These are phyloP conservation scores for Sinohyriopsis cumingii DNA, from an alignment of 2,888 invertebrate species.

Conservation along the genomic window DNA sequence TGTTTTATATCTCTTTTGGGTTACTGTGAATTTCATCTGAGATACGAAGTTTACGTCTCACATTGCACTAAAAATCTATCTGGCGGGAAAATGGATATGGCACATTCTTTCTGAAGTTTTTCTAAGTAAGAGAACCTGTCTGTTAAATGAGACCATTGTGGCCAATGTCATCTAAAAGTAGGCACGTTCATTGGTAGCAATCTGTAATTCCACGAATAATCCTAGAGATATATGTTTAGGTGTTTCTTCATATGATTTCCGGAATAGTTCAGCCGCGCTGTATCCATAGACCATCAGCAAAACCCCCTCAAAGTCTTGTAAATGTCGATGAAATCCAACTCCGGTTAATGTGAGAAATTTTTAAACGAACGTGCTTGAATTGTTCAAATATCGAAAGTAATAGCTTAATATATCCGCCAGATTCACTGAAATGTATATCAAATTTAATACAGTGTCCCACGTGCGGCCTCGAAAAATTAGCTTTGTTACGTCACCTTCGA, in stretches of 20 bases:
- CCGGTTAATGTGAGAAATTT: slow-evolving; percentile 34
- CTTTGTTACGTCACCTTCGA: slow-evolving; percentile 25
- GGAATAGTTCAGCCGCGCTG: slow-evolving; percentile 36
- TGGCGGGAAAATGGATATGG: too few species aligned
- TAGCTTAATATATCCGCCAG: slow-evolving; percentile 31
- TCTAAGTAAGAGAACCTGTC: too few species aligned
- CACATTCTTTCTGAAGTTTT: too few species aligned
- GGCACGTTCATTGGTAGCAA: too few species aligned
- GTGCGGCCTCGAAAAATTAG: slow-evolving; percentile 34
- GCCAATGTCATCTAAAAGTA: too few species aligned
- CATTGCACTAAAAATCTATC: too few species aligned
- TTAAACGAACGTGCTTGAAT: slow-evolving; percentile 28
- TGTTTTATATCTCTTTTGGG: too few species aligned
- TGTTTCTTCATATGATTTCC: slow-evolving; percentile 21
- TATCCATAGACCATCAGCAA: slow-evolving; percentile 32
- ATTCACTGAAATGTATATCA: slow-evolving; percentile 34
- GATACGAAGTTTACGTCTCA: too few species aligned
- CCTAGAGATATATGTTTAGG: slow-evolving; percentile 1
- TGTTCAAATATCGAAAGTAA: slow-evolving; percentile 30
- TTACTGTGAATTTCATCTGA: too few species aligned
- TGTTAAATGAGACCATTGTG: too few species aligned
- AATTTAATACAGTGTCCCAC: slow-evolving; percentile 36
- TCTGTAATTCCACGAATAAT: too few species aligned
- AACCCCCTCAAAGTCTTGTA: slow-evolving; percentile 32
- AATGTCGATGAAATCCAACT: slow-evolving; percentile 26